Evolutionary conservation across 2,888 invertebrate genomes (phyloP).

Genomic region (Apamea sordens): DNA sequence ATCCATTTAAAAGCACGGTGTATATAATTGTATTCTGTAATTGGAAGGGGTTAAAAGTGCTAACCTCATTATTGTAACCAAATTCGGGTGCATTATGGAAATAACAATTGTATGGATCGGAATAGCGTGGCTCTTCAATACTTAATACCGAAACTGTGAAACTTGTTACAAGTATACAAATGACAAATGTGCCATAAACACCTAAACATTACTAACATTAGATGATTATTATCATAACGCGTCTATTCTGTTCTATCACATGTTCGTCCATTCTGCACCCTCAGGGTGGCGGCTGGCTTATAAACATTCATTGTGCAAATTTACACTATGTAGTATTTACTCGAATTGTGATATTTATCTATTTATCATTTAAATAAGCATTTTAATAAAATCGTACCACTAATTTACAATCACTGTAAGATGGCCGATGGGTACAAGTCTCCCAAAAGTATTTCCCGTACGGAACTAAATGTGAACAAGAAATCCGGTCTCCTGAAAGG

Average conservation of each 20-base stretch:
- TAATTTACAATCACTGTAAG: conserved; percentile 6
- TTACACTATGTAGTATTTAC: conserved; percentile 47
- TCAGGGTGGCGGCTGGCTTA: conserved; percentile 1
- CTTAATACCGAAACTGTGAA: neutral
- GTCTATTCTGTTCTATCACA: neutral
- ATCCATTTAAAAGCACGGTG: conserved; percentile 3
- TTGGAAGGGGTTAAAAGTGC: neutral
- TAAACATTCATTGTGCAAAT: conserved; percentile 23
- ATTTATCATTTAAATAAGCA: conserved; percentile 38
- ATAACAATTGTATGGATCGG: neutral
- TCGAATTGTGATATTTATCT: conserved; percentile 64
- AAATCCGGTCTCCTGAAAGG: neutral
- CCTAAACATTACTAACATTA: conserved; percentile 5
- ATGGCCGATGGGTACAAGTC: neutral
- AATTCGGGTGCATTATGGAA: conserved; percentile 17
- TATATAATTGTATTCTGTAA: conserved; percentile 12
- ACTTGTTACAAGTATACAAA: conserved; percentile 17
- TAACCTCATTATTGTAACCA: conserved; percentile 1
- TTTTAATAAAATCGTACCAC: conserved; percentile 33
- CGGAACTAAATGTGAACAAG: neutral
- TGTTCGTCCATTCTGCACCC: conserved; percentile 8
- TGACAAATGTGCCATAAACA: conserved; percentile 50
- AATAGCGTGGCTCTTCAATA: conserved; percentile 4
- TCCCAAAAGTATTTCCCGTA: neutral
- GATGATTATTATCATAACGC: neutral